Conservation (phyloP, 2,888 invertebrate species). For the Cataglyphis altisquamis region DNA sequence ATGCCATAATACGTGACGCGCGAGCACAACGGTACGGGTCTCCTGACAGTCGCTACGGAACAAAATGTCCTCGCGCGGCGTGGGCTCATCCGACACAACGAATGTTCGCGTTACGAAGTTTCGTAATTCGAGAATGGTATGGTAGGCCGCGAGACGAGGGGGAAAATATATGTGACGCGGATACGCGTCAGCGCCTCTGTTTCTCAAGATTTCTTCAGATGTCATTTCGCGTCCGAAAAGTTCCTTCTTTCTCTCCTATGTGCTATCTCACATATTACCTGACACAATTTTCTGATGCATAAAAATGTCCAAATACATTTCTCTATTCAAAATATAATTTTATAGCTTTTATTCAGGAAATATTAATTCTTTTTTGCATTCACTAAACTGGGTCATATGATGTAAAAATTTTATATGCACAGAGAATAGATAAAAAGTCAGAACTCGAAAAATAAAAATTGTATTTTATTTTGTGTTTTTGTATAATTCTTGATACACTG, state of each 20-base stretch:
- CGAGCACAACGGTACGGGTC: conserved; percentile 58
- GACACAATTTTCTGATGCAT: conserved; percentile 1
- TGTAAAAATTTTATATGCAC: background rate
- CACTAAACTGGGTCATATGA: background rate
- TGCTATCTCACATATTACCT: background rate
- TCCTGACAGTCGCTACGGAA: conserved; percentile 61
- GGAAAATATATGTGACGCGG: background rate
- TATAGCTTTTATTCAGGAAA: background rate
- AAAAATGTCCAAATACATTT: background rate
- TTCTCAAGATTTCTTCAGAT: background rate
- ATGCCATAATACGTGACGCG: conserved; percentile 66
- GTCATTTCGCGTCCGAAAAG: conserved; percentile 3
- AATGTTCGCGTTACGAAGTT: conserved; percentile 27
- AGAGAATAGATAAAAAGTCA: background rate
- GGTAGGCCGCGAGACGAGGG: background rate
- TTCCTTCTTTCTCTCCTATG: background rate
- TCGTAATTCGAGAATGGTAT: conserved; percentile 33
- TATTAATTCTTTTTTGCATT: conserved; percentile 10
- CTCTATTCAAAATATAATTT: background rate
- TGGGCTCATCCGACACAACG: conserved; percentile 3
- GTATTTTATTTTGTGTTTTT: background rate
- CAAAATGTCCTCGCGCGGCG: conserved; percentile 19
- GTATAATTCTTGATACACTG: background rate
- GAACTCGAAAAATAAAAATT: background rate
- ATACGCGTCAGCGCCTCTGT: conserved; percentile 9